A percentile compares a stretch with the other conserved stretches of the same genome.
phyloP scores from a whole-genome alignment of 2,888 invertebrate species.

The Dynastes maya region DNA sequence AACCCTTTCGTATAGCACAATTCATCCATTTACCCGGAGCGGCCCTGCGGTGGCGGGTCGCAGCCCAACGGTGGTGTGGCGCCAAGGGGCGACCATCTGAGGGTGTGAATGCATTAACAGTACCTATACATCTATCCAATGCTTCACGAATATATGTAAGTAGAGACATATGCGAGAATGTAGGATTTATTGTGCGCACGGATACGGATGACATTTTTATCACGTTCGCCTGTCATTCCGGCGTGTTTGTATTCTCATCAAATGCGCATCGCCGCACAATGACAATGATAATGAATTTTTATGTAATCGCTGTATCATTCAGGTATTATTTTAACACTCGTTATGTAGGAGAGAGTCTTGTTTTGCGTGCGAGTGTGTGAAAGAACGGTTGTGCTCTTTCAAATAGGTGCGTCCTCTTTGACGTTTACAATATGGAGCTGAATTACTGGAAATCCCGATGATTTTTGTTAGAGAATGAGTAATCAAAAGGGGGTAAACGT shows the following conservation, averaged over 20 bases:
- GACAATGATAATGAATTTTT: conserved; percentile 34
- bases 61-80: not conserved
- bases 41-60: conserved; percentile 9
- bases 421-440: not conserved
- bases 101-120: conserved; percentile 46
- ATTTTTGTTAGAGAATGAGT: conserved; percentile 11
- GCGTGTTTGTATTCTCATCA: conserved; percentile 43
- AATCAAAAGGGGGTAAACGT: not conserved
- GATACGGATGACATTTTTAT: conserved; percentile 44
- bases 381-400: not conserved
- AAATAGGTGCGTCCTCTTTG: not conserved
- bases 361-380: not conserved
- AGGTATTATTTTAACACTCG: conserved; percentile 27
- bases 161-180: conserved; percentile 8
- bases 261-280: conserved; percentile 28
- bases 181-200: conserved; percentile 29
- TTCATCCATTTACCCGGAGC: conserved; percentile 37
- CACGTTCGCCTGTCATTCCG: conserved; percentile 41
- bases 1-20: conserved; percentile 40
- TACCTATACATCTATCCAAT: conserved; percentile 17
- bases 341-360: not conserved
- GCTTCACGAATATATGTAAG: not conserved
- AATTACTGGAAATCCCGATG: not conserved
- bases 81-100: conserved; percentile 26
- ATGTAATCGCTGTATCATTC: conserved; percentile 35